phyloP scores from a whole-genome alignment of 1,140 invertebrate species.

The Harpegnathos saltator region DNA sequence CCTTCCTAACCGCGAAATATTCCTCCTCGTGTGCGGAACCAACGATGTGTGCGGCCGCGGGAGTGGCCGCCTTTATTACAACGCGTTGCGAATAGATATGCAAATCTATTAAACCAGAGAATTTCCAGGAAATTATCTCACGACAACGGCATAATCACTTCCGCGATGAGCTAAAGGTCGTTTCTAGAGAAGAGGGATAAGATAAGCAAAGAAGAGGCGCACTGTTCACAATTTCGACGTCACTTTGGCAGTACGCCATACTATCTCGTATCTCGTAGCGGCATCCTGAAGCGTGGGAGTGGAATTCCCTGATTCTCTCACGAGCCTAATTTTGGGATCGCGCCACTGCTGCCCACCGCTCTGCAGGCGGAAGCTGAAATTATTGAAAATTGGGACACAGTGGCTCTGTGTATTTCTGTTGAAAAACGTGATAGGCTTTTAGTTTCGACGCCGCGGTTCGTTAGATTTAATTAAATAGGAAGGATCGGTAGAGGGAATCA shows the following conservation, averaged over 20 bases:
- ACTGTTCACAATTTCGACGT: constrained; percentile 63
- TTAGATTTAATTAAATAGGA: too few relatives aligned
- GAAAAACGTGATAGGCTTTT: too few relatives aligned
- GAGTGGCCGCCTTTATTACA: too few relatives aligned
- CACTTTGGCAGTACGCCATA: constrained; percentile 66
- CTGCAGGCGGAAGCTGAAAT: constrained; percentile 68
- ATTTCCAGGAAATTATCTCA: constrained; percentile 45
- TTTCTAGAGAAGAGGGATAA: constrained; percentile 43
- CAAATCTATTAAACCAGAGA: constrained; percentile 1
- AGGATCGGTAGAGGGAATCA: too few relatives aligned
- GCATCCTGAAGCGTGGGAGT: constrained; percentile 68
- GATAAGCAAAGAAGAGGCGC: constrained; percentile 57
- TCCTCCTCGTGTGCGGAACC: background rate
- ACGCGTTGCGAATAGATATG: too few relatives aligned
- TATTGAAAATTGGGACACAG: constrained; percentile 67
- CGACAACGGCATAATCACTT: constrained; percentile 17
- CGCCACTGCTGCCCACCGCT: constrained; percentile 37
- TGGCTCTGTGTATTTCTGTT: too few relatives aligned
- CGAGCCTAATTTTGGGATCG: constrained; percentile 72
- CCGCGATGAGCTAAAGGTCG: constrained; percentile 43
- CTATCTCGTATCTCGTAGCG: constrained; percentile 28
- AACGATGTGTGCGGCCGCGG: background rate
- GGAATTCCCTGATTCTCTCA: constrained; percentile 78
- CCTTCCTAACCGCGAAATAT: background rate
- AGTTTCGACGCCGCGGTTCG: too few relatives aligned